These are phyloP conservation scores for Synaphobranchus kaupii DNA, from an alignment of 2,797 vertebrate species.

Conservation along the genomic window DNA sequence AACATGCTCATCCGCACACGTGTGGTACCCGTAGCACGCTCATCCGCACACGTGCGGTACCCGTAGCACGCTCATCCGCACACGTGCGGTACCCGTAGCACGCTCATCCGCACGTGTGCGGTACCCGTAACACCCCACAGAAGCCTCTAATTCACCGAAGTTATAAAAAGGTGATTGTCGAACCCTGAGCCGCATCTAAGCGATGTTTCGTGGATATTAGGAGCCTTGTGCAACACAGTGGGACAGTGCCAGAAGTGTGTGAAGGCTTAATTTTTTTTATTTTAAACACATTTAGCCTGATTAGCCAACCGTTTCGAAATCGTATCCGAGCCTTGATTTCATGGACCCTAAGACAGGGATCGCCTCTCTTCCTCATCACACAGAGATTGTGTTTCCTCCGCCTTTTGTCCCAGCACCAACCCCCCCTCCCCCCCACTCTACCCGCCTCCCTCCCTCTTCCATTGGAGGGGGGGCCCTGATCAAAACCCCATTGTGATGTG, in stretches of 20 bases:
- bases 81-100: too few relatives aligned
- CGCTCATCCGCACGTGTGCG: background rate
- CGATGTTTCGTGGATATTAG: background rate
- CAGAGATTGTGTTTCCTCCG: conserved; percentile 43
- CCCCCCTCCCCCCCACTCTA: background rate
- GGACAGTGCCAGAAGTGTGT: background rate
- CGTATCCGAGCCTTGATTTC: conserved; percentile 44
- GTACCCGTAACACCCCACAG: background rate
- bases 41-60: background rate
- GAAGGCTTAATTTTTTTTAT: background rate
- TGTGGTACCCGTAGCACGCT: too few relatives aligned
- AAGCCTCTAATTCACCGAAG: background rate
- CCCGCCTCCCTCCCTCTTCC: conserved; percentile 22
- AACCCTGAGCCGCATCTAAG: background rate
- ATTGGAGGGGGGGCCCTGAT: conserved; percentile 35
- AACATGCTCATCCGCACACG: background rate
- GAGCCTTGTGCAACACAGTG: too few relatives aligned
- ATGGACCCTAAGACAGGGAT: conserved; percentile 31
- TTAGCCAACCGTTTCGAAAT: conserved; percentile 46
- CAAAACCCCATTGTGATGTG: conserved; percentile 48
- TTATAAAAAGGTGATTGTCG: background rate
- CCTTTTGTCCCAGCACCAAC: conserved; percentile 38
- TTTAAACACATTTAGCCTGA: conserved; percentile 41
- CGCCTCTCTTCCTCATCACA: conserved; percentile 34
- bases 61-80: background rate